Base-by-base conservation (phyloP, 1,140 invertebrate genomes). In the Bombus difficillimus region DNA sequence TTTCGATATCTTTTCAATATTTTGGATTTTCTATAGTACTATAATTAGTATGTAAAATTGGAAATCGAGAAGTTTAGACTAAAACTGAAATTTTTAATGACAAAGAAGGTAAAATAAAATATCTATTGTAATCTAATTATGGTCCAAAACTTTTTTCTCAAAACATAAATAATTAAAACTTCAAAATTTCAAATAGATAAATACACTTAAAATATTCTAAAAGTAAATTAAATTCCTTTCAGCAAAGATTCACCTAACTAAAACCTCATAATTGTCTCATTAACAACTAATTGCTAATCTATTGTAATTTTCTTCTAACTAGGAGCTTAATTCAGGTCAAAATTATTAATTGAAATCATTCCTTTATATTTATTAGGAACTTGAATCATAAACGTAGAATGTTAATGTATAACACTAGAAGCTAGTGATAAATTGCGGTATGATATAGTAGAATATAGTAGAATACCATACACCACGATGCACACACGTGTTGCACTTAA, bases 401-500 rank as follows among this genome's bases (percentile, higher is more conserved):
- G 32, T 12, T 28, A 39, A 57, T 37, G 13, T 68, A 39, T 69
- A 39, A 71, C 4, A 32, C 25, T 28, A 80, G 43, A 80, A 41
- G 28, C 47, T 32, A 12, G n/a, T 66, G 39, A 80, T 80, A 68
- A 53, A 13, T 53, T 5, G 28, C 47, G 6, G 5, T 71, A 28
- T 22, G 15, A 34, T 18, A 47, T 47, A 47, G 43, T 47, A 66
- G 34, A n/a, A 15, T 28, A 59, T 28, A 28, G 28, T 59, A 32
- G 10, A 59, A 32, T 34, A 66, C 8, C 15, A 4, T 25, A 37
- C 8, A 43, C 37, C n/a, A 18, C 15, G 15, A 22, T 68, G 15
- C 37, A 25, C 37, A 43, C 72, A 41, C 75, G 66, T 71, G 66
- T 69, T 57, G 47, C 37, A 78, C 8, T 78, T 78, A 84, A 84